Conservation (phyloP, 2,113 vertebrate species). For the Neofelis nebulosa region DNA sequence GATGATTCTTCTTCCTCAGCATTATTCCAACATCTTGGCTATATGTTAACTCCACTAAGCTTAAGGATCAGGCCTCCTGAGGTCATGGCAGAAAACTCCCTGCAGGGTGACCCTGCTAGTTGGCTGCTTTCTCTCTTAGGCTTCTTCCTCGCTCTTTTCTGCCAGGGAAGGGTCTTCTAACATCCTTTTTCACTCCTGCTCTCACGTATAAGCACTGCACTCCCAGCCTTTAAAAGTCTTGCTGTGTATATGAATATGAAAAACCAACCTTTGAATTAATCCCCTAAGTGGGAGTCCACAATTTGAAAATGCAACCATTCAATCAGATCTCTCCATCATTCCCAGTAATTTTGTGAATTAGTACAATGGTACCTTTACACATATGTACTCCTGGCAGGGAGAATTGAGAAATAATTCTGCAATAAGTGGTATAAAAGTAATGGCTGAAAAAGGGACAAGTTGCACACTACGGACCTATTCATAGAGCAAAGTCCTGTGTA, state of each 20-base stretch:
- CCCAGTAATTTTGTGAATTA: not conserved
- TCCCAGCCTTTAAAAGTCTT: not conserved
- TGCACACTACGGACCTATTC: not conserved
- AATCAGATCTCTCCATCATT: not conserved
- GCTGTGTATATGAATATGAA: not conserved
- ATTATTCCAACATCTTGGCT: not conserved
- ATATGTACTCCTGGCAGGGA: not conserved
- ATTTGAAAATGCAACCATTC: constrained; percentile 32
- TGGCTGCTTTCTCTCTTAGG: not conserved
- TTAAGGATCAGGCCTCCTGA: not conserved
- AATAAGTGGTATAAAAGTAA: constrained; percentile 49
- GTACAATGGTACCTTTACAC: not conserved
- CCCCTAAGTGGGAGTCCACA: not conserved
- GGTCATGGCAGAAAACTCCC: not conserved
- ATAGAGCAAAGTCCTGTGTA: not conserved
- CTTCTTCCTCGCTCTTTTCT: not conserved
- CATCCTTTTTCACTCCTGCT: not conserved
- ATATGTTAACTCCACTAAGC: not conserved
- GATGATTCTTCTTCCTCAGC: not conserved
- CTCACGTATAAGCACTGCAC: not conserved
- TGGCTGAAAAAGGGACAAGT: constrained; percentile 41
- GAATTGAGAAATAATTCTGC: constrained; percentile 53
- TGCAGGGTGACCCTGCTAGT: not conserved
- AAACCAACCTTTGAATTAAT: constrained; percentile 1
- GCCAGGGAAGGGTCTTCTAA: not conserved